Evolutionary conservation across 2,888 invertebrate genomes (phyloP).

Genomic region (Amblyjoppa fuscipennis): DNA sequence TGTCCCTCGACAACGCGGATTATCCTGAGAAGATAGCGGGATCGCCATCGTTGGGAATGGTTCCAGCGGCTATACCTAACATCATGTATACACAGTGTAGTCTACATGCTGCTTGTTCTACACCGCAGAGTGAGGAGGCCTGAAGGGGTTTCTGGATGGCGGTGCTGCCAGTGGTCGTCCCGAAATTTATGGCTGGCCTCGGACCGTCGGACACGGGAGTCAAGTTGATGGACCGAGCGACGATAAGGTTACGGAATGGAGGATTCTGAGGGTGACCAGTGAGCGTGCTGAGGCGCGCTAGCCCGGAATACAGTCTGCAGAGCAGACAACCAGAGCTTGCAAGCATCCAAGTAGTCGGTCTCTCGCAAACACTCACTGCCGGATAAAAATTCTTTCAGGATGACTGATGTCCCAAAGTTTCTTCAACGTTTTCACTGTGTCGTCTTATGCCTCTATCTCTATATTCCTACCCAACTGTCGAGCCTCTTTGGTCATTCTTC

Average conservation of each 20-base stretch:
- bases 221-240: constrained; percentile 81
- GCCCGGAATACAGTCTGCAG: constrained; percentile 26
- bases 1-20: constrained; percentile 43
- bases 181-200: constrained; percentile 79
- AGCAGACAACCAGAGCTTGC: constrained; percentile 14
- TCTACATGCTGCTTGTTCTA: constrained; percentile 21
- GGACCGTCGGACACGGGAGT: constrained; percentile 76
- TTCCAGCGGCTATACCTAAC: constrained; percentile 11
- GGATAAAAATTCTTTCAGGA: constrained; percentile 80
- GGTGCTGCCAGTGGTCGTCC: constrained; percentile 61
- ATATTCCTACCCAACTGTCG: constrained; percentile 9
- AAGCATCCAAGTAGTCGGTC: constrained; percentile 27
- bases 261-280: constrained; percentile 71
- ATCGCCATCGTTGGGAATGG: neutral
- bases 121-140: constrained; percentile 37
- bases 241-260: constrained; percentile 80
- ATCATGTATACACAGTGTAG: constrained; percentile 14
- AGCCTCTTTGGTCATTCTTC: constrained; percentile 1
- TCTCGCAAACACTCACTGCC: constrained; percentile 20
- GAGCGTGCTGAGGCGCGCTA: constrained; percentile 28
- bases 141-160: constrained; percentile 39
- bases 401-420: constrained; percentile 79
- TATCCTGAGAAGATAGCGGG: constrained; percentile 51
- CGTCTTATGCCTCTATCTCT: constrained; percentile 30
- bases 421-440: constrained; percentile 78